Evolutionary conservation across 1,140 invertebrate species (phyloP).

Genomic region (Drosophila leontia): DNA sequence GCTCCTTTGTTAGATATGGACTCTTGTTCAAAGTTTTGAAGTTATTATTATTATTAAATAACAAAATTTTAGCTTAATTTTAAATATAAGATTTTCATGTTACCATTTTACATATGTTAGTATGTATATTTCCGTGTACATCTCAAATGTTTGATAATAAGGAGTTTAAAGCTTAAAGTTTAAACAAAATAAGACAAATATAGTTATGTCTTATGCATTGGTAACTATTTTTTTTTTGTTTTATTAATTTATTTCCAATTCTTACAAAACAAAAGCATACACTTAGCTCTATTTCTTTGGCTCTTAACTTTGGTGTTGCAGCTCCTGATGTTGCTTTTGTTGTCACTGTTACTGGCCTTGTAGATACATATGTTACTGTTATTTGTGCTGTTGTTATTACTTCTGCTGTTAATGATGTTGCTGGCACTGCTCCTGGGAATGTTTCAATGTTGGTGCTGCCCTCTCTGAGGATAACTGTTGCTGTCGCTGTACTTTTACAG

Average conservation of each 20-base stretch:
- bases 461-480: constrained; percentile 1
- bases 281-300: neutral
- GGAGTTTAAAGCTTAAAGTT: neutral
- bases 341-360: neutral
- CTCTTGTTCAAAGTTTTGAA: neutral
- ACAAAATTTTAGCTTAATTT: neutral
- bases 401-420: constrained; percentile 1
- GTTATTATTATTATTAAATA: neutral
- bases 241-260: neutral
- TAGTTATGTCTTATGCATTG: no score
- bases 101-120: no score
- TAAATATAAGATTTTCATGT: neutral
- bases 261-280: neutral
- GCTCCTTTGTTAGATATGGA: neutral
- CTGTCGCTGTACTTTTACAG: constrained; percentile 8
- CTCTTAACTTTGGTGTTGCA: neutral
- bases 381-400: neutral
- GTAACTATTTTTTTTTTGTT: no score
- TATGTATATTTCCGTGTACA: neutral
- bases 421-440: neutral
- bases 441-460: neutral
- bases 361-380: constrained; percentile 3
- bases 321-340: neutral
- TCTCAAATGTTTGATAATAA: no score
- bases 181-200: neutral